phyloP scores from a whole-genome alignment of 1,140 invertebrate species.

The Saccostrea glomerata region DNA sequence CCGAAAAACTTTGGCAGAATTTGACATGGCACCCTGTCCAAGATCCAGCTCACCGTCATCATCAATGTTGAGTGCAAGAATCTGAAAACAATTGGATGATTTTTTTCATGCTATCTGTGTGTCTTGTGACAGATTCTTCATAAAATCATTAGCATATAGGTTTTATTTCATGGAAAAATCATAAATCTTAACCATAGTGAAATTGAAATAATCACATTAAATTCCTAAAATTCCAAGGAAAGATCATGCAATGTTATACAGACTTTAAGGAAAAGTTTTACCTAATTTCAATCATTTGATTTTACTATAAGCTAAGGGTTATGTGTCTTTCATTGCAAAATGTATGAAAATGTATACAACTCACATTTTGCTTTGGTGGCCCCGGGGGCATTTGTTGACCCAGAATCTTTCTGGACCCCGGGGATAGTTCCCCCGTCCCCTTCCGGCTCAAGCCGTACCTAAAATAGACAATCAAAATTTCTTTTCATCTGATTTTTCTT shows the following conservation, averaged over 20 bases:
- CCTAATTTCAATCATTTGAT: not conserved
- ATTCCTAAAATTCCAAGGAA: too few species aligned
- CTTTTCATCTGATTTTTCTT: too few species aligned
- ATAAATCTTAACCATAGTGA: too few species aligned
- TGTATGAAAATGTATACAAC: not conserved
- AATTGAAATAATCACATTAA: too few species aligned
- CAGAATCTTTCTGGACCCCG: slow-evolving; percentile 56
- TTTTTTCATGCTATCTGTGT: too few species aligned
- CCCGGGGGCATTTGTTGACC: not conserved
- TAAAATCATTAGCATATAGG: too few species aligned
- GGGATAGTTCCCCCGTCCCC: slow-evolving; percentile 56
- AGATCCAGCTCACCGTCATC: slow-evolving; percentile 71
- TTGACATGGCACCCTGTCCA: slow-evolving; percentile 66
- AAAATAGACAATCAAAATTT: not conserved
- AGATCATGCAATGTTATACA: too few species aligned
- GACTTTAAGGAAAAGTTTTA: too few species aligned
- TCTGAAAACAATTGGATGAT: not conserved
- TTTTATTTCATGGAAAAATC: too few species aligned
- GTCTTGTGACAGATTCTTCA: too few species aligned
- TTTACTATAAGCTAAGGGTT: not conserved
- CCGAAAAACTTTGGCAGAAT: slow-evolving; percentile 59
- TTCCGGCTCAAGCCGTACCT: slow-evolving; percentile 53
- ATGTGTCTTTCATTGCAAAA: not conserved
- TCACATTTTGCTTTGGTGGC: not conserved
- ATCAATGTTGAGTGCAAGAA: slow-evolving; percentile 64